Conservation (phyloP, 2,888 invertebrate species). For the Hypselothyrea guttata region DNA sequence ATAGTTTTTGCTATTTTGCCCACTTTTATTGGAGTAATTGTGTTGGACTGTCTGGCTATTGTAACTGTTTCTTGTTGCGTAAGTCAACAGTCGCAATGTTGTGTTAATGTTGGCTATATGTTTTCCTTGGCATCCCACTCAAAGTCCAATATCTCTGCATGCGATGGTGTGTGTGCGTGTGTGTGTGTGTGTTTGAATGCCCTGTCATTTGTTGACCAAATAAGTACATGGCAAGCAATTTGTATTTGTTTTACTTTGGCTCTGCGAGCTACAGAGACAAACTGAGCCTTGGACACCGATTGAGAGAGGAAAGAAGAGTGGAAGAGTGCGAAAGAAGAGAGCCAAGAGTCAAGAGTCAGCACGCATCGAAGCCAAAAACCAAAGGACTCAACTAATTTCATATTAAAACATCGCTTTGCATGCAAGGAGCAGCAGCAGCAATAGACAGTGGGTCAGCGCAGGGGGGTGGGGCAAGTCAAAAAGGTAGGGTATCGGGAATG, state of each 20-base stretch:
- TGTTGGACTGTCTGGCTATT: constrained; percentile 45
- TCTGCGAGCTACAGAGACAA: constrained; percentile 23
- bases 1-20: not conserved
- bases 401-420: constrained; percentile 80
- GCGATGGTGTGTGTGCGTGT: constrained; percentile 8
- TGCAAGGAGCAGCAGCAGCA: constrained; percentile 65
- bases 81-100: constrained; percentile 77
- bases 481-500: not conserved
- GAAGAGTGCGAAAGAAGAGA: constrained; percentile 2
- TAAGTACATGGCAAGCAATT: constrained; percentile 78
- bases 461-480: not conserved
- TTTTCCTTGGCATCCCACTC: constrained; percentile 36
- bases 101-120: constrained; percentile 75
- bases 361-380: constrained; percentile 71
- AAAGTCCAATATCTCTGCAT: constrained; percentile 13
- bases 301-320: constrained; percentile 12
- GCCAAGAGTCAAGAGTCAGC: constrained; percentile 18
- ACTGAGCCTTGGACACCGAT: too few relatives aligned
- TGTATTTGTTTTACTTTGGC: constrained; percentile 72
- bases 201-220: constrained; percentile 79
- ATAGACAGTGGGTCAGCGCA: constrained; percentile 8
- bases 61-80: constrained; percentile 73
- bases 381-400: constrained; percentile 77
- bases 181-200: constrained; percentile 44
- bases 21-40: constrained; percentile 19